A percentile compares a stretch with the other conserved stretches of the same genome.
phyloP scores from a whole-genome alignment of 2,888 invertebrate species.

The Agrypnus murinus region DNA sequence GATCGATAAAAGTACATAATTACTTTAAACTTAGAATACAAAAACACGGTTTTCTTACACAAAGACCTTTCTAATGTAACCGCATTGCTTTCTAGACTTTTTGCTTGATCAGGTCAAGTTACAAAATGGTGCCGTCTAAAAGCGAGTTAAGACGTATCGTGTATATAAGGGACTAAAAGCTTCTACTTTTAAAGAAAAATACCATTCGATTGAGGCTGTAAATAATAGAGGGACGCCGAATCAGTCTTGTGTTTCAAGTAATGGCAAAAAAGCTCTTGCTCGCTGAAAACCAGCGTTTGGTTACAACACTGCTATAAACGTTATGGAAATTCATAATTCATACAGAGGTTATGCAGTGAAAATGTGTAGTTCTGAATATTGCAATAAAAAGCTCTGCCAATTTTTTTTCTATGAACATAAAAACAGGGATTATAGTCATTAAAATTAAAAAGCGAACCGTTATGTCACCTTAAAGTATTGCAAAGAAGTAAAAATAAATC shows the following conservation, averaged over 20 bases:
- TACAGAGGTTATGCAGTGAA: slow-evolving; percentile 2
- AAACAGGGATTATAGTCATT: not conserved
- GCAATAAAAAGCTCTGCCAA: not conserved
- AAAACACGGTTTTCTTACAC: not conserved
- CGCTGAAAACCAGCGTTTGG: not conserved
- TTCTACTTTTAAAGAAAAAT: slow-evolving; percentile 21
- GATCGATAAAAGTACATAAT: too few relatives aligned
- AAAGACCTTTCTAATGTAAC: not conserved
- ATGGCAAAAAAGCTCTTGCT: not conserved
- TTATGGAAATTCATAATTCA: slow-evolving; percentile 10
- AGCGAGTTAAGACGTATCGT: not conserved
- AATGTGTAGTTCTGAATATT: not conserved
- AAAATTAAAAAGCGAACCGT: slow-evolving; percentile 10
- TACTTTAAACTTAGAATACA: too few relatives aligned
- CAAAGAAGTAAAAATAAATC: not conserved
- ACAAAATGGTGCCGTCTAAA: slow-evolving; percentile 5
- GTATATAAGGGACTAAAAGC: slow-evolving; percentile 26
- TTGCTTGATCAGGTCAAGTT: slow-evolving; percentile 14
- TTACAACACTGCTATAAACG: not conserved
- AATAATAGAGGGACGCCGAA: slow-evolving; percentile 17
- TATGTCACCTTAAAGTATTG: too few relatives aligned
- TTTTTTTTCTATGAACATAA: not conserved
- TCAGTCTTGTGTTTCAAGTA: not conserved
- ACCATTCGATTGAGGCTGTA: slow-evolving; percentile 21
- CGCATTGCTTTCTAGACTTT: slow-evolving; percentile 11